phyloP scores from a whole-genome alignment of 37 sponge, comb jelly and placozoan genomes.

The Mnemiopsis leidyi region DNA sequence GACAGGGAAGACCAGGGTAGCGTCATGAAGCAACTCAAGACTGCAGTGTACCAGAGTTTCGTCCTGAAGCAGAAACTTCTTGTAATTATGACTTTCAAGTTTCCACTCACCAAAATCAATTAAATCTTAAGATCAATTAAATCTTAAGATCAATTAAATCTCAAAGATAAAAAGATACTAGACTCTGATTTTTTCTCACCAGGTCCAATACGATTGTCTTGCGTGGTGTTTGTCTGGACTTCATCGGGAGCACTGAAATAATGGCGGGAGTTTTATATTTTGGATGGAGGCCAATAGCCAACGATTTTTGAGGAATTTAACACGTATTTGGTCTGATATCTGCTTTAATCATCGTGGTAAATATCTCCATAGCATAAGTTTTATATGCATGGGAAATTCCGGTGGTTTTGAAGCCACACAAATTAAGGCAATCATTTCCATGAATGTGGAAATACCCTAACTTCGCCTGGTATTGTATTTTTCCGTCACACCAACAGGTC shows the following conservation, averaged over 20 bases:
- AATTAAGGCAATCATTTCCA: too few relatives aligned
- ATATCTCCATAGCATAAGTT: not conserved
- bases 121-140: too few relatives aligned
- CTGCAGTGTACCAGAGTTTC: slow-evolving; percentile 96
- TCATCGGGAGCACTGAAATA: slow-evolving; percentile 75
- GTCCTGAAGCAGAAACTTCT: too few relatives aligned
- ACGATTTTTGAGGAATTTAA: not conserved
- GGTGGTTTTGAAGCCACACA: not conserved
- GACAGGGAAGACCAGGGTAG: slow-evolving; percentile 78
- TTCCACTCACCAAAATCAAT: too few relatives aligned
- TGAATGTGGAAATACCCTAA: too few relatives aligned
- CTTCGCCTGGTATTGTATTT: too few relatives aligned
- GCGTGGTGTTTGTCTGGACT: slow-evolving; percentile 83
- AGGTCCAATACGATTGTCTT: slow-evolving; percentile 83
- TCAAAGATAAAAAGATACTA: not conserved
- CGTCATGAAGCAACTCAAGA: slow-evolving; percentile 72
- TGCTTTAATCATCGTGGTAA: not conserved
- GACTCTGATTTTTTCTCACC: slow-evolving; percentile 73
- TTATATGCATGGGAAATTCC: not conserved
- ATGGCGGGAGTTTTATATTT: not conserved
- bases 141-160: too few relatives aligned
- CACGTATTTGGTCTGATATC: not conserved
- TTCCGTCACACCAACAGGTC: too few relatives aligned
- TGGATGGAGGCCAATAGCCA: too few relatives aligned
- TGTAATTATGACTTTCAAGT: too few relatives aligned